A percentile compares a stretch with the other conserved stretches of the same genome.
Evolutionary conservation across 2,888 invertebrate genomes (phyloP).

Genomic region (Thysanoteuthis rhombus): DNA sequence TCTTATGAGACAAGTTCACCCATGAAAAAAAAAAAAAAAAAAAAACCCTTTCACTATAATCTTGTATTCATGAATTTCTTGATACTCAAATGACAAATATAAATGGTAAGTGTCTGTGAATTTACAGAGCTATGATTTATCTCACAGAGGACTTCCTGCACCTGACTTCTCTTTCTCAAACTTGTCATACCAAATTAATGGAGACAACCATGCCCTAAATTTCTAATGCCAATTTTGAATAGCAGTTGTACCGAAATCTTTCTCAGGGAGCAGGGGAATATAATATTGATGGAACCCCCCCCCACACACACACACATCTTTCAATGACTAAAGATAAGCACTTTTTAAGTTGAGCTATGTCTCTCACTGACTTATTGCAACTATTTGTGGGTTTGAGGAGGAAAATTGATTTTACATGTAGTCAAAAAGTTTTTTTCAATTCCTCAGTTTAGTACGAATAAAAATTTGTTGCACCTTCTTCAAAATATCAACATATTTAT

Average conservation of each 20-base stretch:
- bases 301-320: too few relatives aligned
- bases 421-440: not conserved
- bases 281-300: not conserved
- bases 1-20: not conserved
- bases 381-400: not conserved
- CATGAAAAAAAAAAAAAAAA: not conserved
- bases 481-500: too few relatives aligned
- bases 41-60: not conserved
- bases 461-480: too few relatives aligned
- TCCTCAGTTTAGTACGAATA: too few relatives aligned
- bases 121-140: not conserved
- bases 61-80: not conserved
- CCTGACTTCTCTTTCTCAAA: not conserved
- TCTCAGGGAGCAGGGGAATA: not conserved
- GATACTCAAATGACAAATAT: not conserved
- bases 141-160: not conserved
- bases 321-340: not conserved
- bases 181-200: not conserved
- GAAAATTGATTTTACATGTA: not conserved
- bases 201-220: too few relatives aligned
- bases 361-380: not conserved
- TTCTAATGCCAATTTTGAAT: not conserved
- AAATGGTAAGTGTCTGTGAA: not conserved
- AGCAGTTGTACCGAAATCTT: not conserved
- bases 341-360: not conserved